phyloP scores from a whole-genome alignment of 2,888 invertebrate species.

The Silvanus unidentatus region DNA sequence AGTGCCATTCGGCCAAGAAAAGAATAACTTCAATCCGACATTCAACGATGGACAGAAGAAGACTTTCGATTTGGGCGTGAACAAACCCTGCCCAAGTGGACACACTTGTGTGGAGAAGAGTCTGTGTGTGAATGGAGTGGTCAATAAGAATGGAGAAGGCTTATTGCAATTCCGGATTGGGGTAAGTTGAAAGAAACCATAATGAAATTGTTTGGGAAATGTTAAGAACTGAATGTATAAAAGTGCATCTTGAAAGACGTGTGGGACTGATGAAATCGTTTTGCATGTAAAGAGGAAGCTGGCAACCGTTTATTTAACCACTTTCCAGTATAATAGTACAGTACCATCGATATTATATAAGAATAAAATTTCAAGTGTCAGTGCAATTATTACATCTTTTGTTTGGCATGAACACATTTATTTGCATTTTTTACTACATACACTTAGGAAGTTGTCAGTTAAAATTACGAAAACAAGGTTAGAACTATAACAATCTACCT shows the following conservation, averaged over 20 bases:
- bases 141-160: constrained; percentile 49
- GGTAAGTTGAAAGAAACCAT: constrained; percentile 46
- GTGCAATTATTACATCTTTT: no score
- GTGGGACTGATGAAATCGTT: background rate
- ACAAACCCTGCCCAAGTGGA: background rate
- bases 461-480: no score
- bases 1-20: constrained; percentile 25
- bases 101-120: constrained; percentile 54
- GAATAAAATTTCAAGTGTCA: no score
- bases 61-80: constrained; percentile 15
- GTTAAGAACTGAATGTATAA: no score
- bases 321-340: no score
- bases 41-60: constrained; percentile 23
- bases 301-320: no score
- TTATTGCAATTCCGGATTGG: constrained; percentile 48
- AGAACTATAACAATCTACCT: constrained; percentile 3
- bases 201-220: no score
- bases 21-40: constrained; percentile 22
- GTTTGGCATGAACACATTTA: no score
- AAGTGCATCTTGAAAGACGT: background rate
- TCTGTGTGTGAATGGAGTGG: constrained; percentile 57
- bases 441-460: no score
- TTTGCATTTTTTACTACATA: no score
- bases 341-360: no score
- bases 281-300: no score